Percentiles rank a stretch among this genome's conserved stretches.
phyloP scores from a whole-genome alignment of 2,113 vertebrate species.

The Abramis brama region DNA sequence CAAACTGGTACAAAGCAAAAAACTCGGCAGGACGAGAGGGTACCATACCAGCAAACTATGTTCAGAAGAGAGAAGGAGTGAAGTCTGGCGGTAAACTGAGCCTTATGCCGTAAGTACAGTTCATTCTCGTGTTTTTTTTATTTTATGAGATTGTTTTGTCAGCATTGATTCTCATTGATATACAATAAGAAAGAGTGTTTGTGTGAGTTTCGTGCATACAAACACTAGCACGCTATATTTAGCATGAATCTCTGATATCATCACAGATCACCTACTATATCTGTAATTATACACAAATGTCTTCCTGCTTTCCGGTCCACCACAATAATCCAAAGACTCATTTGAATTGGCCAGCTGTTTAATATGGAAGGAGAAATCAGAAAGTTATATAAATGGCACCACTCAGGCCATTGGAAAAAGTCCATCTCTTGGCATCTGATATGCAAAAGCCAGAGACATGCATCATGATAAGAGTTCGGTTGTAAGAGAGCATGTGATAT shows the following conservation, averaged over 20 bases:
- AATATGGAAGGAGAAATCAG: conserved; percentile 24
- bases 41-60: conserved; percentile 95
- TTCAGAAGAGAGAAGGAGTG: conserved; percentile 93
- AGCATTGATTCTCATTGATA: conserved; percentile 25
- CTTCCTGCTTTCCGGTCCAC: conserved; percentile 35
- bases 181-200: neutral
- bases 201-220: neutral
- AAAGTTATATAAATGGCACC: conserved; percentile 8
- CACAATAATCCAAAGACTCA: conserved; percentile 28
- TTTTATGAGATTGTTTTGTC: conserved; percentile 4
- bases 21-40: conserved; percentile 90
- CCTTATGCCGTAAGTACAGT: conserved; percentile 94
- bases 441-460: conserved; percentile 44
- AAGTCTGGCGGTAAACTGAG: conserved; percentile 92
- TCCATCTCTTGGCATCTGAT: conserved; percentile 40
- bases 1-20: conserved; percentile 98
- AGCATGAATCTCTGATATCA: conserved; percentile 20
- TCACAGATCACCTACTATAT: conserved; percentile 38
- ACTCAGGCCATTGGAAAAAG: conserved; percentile 40
- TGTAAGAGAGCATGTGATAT: conserved; percentile 42
- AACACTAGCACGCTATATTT: conserved; percentile 32
- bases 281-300: conserved; percentile 28
- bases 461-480: conserved; percentile 18
- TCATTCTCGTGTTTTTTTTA: neutral
- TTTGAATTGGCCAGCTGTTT: conserved; percentile 45